phyloP scores from a whole-genome alignment of 2,113 vertebrate species.

The Capreolus pygargus region DNA sequence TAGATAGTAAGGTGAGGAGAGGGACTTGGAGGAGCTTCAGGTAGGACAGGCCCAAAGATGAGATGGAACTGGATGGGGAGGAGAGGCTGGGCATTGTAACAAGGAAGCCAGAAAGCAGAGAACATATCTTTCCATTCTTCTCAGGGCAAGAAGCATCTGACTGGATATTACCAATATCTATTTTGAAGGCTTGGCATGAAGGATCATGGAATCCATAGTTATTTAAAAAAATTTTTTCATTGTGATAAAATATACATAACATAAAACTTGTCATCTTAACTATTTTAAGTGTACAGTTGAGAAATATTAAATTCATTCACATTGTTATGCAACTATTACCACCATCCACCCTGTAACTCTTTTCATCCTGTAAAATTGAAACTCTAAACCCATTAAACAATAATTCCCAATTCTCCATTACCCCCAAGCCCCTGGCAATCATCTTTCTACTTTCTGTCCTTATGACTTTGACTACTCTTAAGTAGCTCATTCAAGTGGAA shows the following conservation, averaged over 20 bases:
- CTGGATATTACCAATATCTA: not conserved
- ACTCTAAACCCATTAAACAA: not conserved
- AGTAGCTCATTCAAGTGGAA: not conserved
- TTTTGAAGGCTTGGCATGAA: not conserved
- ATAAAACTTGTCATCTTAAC: not conserved
- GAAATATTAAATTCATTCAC: not conserved
- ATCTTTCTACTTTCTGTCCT: not conserved
- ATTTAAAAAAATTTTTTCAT: not conserved
- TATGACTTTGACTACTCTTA: not conserved
- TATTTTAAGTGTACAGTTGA: not conserved
- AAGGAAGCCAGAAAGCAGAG: not conserved
- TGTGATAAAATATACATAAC: not conserved
- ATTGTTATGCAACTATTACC: not conserved
- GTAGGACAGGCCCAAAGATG: not conserved
- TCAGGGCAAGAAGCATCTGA: not conserved
- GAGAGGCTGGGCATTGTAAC: not conserved
- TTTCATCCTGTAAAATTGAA: not conserved
- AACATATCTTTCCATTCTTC: constrained; percentile 27
- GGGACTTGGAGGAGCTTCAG: not conserved
- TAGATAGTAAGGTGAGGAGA: not conserved
- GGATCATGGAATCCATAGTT: not conserved
- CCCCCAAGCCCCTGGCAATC: not conserved
- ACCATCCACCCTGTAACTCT: not conserved
- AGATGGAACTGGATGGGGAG: not conserved
- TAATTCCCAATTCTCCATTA: not conserved